Conservation (phyloP, 1,140 invertebrate genomes). For the Halyomorpha halys region DNA sequence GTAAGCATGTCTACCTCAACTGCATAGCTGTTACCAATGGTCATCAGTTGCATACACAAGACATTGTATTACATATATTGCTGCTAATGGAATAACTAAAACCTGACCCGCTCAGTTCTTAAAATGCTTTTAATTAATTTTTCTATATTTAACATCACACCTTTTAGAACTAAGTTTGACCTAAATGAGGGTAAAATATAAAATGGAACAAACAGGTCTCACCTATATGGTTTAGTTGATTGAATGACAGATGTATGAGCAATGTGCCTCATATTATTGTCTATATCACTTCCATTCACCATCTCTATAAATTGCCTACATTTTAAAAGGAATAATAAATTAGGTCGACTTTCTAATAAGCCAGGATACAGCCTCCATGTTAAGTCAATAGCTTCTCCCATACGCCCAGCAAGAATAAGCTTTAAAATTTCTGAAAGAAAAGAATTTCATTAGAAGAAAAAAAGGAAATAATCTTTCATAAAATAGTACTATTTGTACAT, state of each 20-base stretch:
- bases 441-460: background rate
- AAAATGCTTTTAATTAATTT: too few species aligned
- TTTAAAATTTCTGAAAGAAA: constrained; percentile 75
- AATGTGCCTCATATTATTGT: background rate
- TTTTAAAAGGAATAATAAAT: constrained; percentile 88
- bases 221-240: constrained; percentile 52
- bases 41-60: too few species aligned
- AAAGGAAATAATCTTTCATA: background rate
- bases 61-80: too few species aligned
- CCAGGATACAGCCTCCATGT: constrained; percentile 83
- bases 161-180: background rate
- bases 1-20: too few species aligned
- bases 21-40: too few species aligned
- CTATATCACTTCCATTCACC: constrained; percentile 73
- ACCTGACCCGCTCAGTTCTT: too few species aligned
- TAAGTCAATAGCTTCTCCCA: constrained; percentile 88
- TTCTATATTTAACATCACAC: background rate
- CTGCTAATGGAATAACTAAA: too few species aligned
- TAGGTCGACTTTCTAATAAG: constrained; percentile 76
- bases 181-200: background rate
- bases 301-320: constrained; percentile 96
- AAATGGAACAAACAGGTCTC: background rate
- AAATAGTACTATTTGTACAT: background rate
- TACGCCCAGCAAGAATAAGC: constrained; percentile 78
- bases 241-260: constrained; percentile 60